Evolutionary conservation across 2,797 vertebrate genomes (phyloP), one percentile per base, ranked within the genome.

Genomic region (Clarias pachynema): DNA sequence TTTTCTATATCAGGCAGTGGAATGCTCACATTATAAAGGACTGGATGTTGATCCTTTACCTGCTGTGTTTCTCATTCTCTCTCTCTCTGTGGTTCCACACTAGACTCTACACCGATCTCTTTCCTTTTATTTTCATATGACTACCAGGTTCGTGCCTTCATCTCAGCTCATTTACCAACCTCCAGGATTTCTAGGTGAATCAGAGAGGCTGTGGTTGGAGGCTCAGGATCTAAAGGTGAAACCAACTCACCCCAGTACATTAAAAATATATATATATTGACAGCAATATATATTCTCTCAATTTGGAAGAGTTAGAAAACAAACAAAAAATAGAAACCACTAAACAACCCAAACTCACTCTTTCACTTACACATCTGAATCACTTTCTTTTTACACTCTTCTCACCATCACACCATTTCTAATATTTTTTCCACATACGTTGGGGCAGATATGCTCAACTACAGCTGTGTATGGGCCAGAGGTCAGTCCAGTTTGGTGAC

Each of bases 1-100:
- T 77, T 79, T 85, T 89, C 88, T 82, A 84, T 73, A 87, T 88
- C 89, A 90, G 94, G 95, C 94, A 95, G 94, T 95, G 93, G 93
- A 94, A 95, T 91, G 94, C 94, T 95, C 79, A 84, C 80, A 84
- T 89, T 77, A 86, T 86, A 88, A 90, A 91, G 87, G 74, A 86
- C 90, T 87, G 73, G 85, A 89, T 90, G 89, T 91, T 91, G 91
- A 92, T 88, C 89, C 87, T 86, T 80, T 91, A 70, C 62, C 70
- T 88, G 16, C 84, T 31, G 86, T 89, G 77, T 75, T 90, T 86
- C 56, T 72, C 81, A 79, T 91, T 78, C 81, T 81, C 88, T 91
- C 81, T 34, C 84, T 86, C 87, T 89, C 85, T 85, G 84, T 90
- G 86, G 34, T 84, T 70, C 63, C 69, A 72, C 85, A 37, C 81